Percentiles rank a stretch among this genome's conserved stretches.
phyloP scores from a whole-genome alignment of 2,797 vertebrate species.

The Muscicapa comitata region DNA sequence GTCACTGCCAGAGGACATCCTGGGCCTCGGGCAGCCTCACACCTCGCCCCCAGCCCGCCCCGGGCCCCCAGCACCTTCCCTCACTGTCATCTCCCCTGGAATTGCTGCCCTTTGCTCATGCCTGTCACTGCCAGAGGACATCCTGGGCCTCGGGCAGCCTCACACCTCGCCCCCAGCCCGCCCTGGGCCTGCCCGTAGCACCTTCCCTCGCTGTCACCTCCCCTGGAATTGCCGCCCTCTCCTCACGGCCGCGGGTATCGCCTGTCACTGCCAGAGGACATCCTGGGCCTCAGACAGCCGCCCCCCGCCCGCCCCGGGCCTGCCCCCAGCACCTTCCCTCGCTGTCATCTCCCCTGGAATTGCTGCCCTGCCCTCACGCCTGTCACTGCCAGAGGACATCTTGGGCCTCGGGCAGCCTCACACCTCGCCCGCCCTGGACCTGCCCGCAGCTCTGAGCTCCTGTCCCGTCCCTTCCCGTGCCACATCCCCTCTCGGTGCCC shows the following conservation, averaged over 20 bases:
- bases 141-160: neutral
- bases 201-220: rapidly evolving
- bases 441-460: neutral
- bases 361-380: neutral
- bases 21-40: neutral
- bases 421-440: rapidly evolving
- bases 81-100: rapidly evolving
- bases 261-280: neutral
- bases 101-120: neutral
- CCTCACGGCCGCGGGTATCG: neutral
- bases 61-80: rapidly evolving
- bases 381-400: neutral
- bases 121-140: neutral
- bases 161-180: rapidly evolving
- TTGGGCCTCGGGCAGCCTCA: neutral
- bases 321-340: neutral
- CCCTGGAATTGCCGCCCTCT: rapidly evolving
- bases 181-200: rapidly evolving
- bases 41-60: rapidly evolving
- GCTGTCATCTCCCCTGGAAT: rapidly evolving
- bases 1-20: neutral
- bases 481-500: neutral
- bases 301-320: rapidly evolving
- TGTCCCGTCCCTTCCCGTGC: rapidly evolving
- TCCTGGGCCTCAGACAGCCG: rapidly evolving